Evolutionary conservation across 2,113 vertebrate genomes (phyloP), one percentile per base, ranked within the genome.

Genomic region (Ornithorhynchus anatinus): DNA sequence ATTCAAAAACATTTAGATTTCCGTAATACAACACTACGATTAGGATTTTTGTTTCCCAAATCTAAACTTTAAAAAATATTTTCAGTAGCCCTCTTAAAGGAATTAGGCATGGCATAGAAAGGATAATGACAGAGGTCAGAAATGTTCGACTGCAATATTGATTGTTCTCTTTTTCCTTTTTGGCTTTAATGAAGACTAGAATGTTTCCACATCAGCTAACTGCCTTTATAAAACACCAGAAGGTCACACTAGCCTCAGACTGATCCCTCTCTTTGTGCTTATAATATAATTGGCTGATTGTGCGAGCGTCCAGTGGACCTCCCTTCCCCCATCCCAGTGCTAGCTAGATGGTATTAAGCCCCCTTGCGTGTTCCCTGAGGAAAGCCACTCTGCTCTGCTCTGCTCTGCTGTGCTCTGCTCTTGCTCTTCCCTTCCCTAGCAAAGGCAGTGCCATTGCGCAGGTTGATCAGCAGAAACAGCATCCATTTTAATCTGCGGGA

Each of bases 211-310:
- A 87, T 87, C 89, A 77, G 82, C 76, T 77, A 79, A 77, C 91
- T 81, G 87, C 84, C 85, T 86, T 77, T 87, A 75, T 77, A 66
- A 88, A 87, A 72, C 82, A 77, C 80, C 88, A 79, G 91, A 92
- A 93, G 86, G 90, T 92, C 93, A 88, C 93, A 71, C 75, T 81
- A 59, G 90, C 88, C 58, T 81, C 84, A 85, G 73, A 69, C 65
- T 62, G 82, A 71, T 75, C 77, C 80, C 75, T 76, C 67, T 56
- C 89, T 88, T 90, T 89, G 87, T 91, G 87, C 75, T 77, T 79
- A 52, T 72, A 56, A 79, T 79, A 91, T 91, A 91, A 92, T 92
- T 91, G 92, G 92, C 90, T 88, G 91, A 86, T 90, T 89, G 89
- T 91, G 82, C 86, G 74, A 10, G 89, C 45, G 89, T 87, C 86